Evolutionary conservation across 2,113 vertebrate genomes (phyloP), one percentile per base, ranked within the genome.

Genomic region (Cynoglossus semilaevis): DNA sequence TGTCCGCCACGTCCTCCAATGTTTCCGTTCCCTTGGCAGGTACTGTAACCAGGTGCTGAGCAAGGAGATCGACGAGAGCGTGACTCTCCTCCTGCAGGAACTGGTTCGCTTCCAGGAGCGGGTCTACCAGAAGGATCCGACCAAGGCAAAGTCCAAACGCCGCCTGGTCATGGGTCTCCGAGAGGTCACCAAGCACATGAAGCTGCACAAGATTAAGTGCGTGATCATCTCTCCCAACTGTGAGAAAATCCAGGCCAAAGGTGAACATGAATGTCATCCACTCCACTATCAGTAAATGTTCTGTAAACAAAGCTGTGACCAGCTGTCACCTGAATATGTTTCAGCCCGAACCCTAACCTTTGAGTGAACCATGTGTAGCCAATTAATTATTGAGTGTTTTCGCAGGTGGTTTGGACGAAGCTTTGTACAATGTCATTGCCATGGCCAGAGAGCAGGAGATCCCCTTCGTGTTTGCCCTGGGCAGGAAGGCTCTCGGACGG

Each of bases 161-260:
- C 90, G 96, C 1, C 93, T 99, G 15, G 97, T 99, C 22, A 98
- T 99, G 97, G 97, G 97, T 1, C 88, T 99, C 12, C 79, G 97
- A 35, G 97, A 99, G 72, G 97, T 99, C 69, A 99, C 96, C 5
- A 99, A 99, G 56, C 96, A 99, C 76, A 97, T 99, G 97, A 98
- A 97, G 63, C 74, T 98, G 17, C 92, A 91, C 54, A 98, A 97
- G 88, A 98, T 99, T 56, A 97, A 95, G 59, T 98, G 96, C 76
- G 96, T 99, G 2, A 94, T 99, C 76, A 98, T 99, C 84, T 99
- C 97, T 51, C 97, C 97, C 44, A 99, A 99, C 88, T 99, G 97
- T 9, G 97, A 99, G 85, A 99, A 98, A 89, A 98, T 98, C 66
- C 96, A 98, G 73, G 94, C 97, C 49, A 98, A 99, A 93, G 97